Evolutionary conservation across 2,113 vertebrate genomes (phyloP).

Genomic region (Halichoeres trimaculatus): DNA sequence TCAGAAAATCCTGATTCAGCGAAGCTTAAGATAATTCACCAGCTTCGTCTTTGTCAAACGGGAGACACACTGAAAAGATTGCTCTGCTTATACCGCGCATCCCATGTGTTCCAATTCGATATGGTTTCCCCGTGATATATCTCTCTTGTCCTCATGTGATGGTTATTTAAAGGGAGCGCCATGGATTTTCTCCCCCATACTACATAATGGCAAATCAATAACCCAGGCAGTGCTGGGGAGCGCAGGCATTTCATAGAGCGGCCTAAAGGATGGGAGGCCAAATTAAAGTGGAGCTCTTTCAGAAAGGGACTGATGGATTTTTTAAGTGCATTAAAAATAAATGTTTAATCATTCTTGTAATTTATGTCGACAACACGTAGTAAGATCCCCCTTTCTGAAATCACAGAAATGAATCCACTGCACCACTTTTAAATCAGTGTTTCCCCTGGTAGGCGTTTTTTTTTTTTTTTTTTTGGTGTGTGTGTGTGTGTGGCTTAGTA

Average conservation of each 20-base stretch:
- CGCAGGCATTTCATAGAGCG: conserved; percentile 56
- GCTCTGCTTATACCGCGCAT: conserved; percentile 46
- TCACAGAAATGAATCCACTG: background rate
- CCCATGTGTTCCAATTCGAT: conserved; percentile 74
- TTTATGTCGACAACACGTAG: background rate
- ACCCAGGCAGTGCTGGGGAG: conserved; percentile 43
- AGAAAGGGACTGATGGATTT: conserved; percentile 50
- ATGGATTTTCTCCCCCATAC: conserved; percentile 84
- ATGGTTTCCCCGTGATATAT: conserved; percentile 75
- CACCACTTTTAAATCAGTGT: background rate
- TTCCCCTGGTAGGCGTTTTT: background rate
- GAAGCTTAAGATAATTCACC: conserved; percentile 67
- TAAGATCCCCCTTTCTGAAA: conserved; percentile 1
- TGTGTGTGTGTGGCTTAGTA: background rate
- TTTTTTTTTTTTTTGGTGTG: too few species aligned
- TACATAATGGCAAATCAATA: conserved; percentile 87
- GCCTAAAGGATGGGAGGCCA: conserved; percentile 60
- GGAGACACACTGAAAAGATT: conserved; percentile 56
- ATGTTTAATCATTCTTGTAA: conserved; percentile 42
- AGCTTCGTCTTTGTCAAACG: conserved; percentile 56
- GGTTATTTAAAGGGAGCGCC: conserved; percentile 85
- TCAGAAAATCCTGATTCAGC: conserved; percentile 68
- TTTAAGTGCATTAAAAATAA: conserved; percentile 49
- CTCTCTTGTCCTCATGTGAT: conserved; percentile 79
- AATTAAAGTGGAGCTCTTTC: conserved; percentile 58